Evolutionary conservation across 2,113 vertebrate species (phyloP).

Genomic region (Nymphicus hollandicus): DNA sequence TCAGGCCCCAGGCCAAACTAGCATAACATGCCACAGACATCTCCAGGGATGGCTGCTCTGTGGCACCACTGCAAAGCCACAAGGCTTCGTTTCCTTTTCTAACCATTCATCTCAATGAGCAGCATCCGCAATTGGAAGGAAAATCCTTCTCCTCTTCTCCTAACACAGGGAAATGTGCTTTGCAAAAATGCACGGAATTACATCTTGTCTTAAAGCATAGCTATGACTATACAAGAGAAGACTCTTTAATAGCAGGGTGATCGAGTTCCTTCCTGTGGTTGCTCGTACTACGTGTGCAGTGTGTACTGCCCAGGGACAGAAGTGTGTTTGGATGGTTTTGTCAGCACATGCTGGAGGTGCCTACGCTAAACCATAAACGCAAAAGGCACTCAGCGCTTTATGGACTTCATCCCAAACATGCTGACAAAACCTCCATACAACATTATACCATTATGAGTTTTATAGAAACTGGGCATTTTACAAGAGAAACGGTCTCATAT

Average conservation of each 20-base stretch:
- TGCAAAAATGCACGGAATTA: fast-evolving
- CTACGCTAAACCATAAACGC: background rate
- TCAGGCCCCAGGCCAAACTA: background rate
- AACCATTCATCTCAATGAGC: background rate
- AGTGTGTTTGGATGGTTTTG: background rate
- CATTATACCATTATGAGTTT: background rate
- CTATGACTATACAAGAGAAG: background rate
- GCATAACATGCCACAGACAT: background rate
- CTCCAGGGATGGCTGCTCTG: background rate
- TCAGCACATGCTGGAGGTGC: background rate
- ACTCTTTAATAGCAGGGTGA: background rate
- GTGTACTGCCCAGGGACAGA: background rate
- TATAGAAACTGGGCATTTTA: background rate
- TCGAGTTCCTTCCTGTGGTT: fast-evolving
- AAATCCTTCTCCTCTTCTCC: background rate
- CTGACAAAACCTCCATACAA: background rate
- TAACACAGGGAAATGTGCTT: fast-evolving
- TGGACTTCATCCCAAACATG: background rate
- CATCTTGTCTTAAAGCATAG: background rate
- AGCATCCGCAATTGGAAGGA: background rate
- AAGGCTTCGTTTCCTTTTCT: background rate
- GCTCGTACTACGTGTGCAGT: background rate
- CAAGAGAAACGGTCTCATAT: background rate
- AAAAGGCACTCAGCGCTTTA: background rate
- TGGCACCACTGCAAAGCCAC: background rate